A percentile compares a stretch with the other conserved stretches of the same genome.
These are phyloP conservation scores for Calliphora vomitoria DNA, from an alignment of 2,888 invertebrate genomes.

Conservation along the genomic window DNA sequence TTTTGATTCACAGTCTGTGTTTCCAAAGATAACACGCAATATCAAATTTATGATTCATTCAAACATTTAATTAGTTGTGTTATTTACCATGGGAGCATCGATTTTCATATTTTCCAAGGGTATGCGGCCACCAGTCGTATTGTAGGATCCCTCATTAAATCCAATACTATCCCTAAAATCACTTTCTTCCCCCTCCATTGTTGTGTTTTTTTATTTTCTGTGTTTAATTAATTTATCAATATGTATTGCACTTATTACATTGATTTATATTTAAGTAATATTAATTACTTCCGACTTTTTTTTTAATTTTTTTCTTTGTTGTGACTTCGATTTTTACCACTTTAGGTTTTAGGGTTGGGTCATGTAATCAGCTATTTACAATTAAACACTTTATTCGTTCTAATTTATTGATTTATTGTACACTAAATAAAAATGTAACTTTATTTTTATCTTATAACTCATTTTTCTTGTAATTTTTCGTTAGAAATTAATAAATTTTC, in stretches of 20 bases:
- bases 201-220: slow-evolving; percentile 1
- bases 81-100: slow-evolving; percentile 89
- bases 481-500: slow-evolving; percentile 41
- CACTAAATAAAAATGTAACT: slow-evolving; percentile 30
- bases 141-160: slow-evolving; percentile 86
- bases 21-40: slow-evolving; percentile 19
- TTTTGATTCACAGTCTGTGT: background rate
- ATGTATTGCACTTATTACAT: slow-evolving; percentile 53
- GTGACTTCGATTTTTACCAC: slow-evolving; percentile 76
- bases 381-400: slow-evolving; percentile 50
- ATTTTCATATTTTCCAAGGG: slow-evolving; percentile 89
- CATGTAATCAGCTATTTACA: slow-evolving; percentile 51
- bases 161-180: slow-evolving; percentile 77
- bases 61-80: background rate
- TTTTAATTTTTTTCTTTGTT: slow-evolving; percentile 62
- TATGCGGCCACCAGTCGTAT: slow-evolving; percentile 87
- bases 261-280: slow-evolving; percentile 16
- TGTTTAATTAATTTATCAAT: slow-evolving; percentile 1
- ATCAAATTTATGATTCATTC: slow-evolving; percentile 49
- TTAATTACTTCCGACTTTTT: slow-evolving; percentile 31
- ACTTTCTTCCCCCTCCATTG: slow-evolving; percentile 78
- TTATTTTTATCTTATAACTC: slow-evolving; percentile 57
- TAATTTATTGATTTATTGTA: slow-evolving; percentile 34
- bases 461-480: slow-evolving; percentile 53
- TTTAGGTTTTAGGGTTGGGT: slow-evolving; percentile 71